These are phyloP conservation scores for Tenrec ecaudatus DNA, from an alignment of 2,113 vertebrate species.

Conservation along the genomic window DNA sequence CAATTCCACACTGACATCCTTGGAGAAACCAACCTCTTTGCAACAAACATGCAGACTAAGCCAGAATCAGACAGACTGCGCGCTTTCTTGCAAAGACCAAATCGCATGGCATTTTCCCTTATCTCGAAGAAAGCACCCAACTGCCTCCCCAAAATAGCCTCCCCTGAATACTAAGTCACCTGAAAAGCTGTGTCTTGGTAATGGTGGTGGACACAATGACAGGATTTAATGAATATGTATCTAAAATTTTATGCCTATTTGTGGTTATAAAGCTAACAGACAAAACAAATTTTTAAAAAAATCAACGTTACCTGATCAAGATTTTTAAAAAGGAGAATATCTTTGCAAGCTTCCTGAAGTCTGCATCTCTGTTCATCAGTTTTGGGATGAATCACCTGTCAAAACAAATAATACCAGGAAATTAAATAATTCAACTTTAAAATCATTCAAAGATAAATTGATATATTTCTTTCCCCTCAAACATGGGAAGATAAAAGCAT, in stretches of 20 bases:
- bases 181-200: background rate
- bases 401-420: conserved; percentile 76
- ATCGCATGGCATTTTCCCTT: background rate
- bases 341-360: conserved; percentile 98
- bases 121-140: background rate
- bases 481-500: conserved; percentile 1
- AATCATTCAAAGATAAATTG: conserved; percentile 47
- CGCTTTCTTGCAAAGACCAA: conserved; percentile 52
- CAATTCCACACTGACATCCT: background rate
- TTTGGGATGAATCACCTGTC: conserved; percentile 95
- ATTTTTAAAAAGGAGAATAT: conserved; percentile 98
- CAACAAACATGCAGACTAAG: background rate
- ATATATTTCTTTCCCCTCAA: conserved; percentile 37
- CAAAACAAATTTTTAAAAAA: background rate
- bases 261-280: conserved; percentile 36
- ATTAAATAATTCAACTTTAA: conserved; percentile 12
- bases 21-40: conserved; percentile 14
- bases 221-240: background rate
- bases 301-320: conserved; percentile 93
- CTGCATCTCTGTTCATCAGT: conserved; percentile 97
- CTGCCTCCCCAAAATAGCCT: background rate
- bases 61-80: background rate
- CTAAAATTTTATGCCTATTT: conserved; percentile 12
- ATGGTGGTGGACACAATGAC: background rate
- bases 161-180: conserved; percentile 12